Base-by-base conservation (phyloP, 30 jellyfish, hydroid and myxozoan species). In the Aurelia aurita complex sp. Pacific region DNA sequence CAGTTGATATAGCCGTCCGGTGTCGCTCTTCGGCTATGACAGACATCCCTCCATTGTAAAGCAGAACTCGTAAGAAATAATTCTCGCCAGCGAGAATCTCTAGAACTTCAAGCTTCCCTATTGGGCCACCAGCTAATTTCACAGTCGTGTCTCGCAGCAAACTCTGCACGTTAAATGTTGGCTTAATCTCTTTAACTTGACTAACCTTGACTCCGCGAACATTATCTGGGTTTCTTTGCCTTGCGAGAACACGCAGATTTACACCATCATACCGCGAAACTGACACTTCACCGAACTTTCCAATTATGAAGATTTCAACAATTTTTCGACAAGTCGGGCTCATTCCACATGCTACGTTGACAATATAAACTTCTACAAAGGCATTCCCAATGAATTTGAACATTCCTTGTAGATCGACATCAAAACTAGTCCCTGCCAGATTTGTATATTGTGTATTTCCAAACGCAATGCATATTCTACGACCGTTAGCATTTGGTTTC, bases 361-460 rank as follows among this genome's bases (percentile, higher is more conserved):
- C 46, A 10, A 77, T 61, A 64, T 74, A 86, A 18, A 86, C 68
- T 14, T 68, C 55, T n/a, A 42, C 79, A 4, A 33, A 13, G 2
- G 66, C 76, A 67, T 67, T 66, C 34, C 85, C 74, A 18, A 61
- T 76, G 11, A 86, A 68, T 67, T 63, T 46, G 19, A 36, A 61
- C 85, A 63, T 86, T 29, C 95, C 95, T 63, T 76, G 95, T 50
- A 76, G 3, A 59, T 86, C 95, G 2, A 77, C 7, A 36, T 61
- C 35, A 32, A 75, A 66, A 40, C 80, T 75, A 17, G 71, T 15
- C 40, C 95, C 88, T 14, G 57, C 64, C 23, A 86, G 73, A 23
- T 84, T 66, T 57, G 77, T 76, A 67, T 73, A 76, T 16, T 86
- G 95, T 57, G 64, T n/a, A 23, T 38, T 77, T 15, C 95, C 95